Evolutionary conservation across 1,140 invertebrate species (phyloP).

Genomic region (Ridgeia piscesae): DNA sequence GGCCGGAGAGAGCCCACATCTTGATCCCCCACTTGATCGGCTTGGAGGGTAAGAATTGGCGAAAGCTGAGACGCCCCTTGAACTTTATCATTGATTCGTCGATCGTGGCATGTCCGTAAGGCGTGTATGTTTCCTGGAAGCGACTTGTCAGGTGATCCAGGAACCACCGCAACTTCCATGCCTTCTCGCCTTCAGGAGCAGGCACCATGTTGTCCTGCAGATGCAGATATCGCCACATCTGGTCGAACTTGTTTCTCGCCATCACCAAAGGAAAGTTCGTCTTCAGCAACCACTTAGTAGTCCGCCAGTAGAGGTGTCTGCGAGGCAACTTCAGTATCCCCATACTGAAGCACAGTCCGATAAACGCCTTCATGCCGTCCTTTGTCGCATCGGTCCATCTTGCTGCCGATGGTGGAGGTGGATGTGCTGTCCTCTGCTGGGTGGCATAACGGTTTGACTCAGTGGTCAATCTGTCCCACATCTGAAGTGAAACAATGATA

Average conservation of each 20-base stretch:
- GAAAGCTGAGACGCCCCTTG: conserved; percentile 25
- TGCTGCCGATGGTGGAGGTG: neutral
- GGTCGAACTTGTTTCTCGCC: neutral
- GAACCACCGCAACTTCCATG: conserved; percentile 13
- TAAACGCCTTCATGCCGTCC: neutral
- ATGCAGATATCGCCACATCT: conserved; percentile 12
- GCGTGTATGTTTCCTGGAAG: conserved; percentile 3
- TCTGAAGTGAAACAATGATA: conserved; percentile 9
- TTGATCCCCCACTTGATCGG: conserved; percentile 28
- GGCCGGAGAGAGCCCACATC: conserved; percentile 30
- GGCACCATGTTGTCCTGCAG: neutral
- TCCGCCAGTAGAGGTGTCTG: neutral
- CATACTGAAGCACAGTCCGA: conserved; percentile 14
- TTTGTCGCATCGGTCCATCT: neutral
- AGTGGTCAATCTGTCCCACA: conserved; percentile 1
- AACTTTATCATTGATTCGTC: conserved; percentile 32
- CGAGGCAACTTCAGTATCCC: conserved; percentile 11
- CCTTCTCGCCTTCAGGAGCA: conserved; percentile 2
- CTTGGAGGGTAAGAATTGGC: conserved; percentile 29
- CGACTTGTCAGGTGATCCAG: neutral
- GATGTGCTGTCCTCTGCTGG: neutral
- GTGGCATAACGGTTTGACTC: neutral
- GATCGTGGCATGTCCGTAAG: conserved; percentile 17
- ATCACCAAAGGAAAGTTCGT: neutral
- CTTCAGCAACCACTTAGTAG: neutral